phyloP scores from a whole-genome alignment of 2,797 vertebrate genomes.

The Hirundo rustica region DNA sequence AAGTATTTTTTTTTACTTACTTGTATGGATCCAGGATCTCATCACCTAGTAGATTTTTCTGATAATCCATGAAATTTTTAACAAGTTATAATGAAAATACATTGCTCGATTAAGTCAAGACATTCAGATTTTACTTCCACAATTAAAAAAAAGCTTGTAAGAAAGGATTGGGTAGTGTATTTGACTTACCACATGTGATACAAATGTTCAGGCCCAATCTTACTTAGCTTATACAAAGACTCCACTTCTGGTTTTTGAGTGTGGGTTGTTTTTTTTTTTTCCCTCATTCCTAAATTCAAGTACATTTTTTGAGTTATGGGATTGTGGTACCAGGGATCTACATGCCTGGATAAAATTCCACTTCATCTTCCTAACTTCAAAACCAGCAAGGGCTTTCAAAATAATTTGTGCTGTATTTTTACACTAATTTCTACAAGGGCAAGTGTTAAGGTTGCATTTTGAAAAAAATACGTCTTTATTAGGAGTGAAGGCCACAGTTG shows the following conservation, averaged over 20 bases:
- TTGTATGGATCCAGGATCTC: background rate
- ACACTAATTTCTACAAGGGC: background rate
- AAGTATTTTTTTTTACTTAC: background rate
- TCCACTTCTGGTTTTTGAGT: background rate
- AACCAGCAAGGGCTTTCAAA: background rate
- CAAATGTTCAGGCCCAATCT: background rate
- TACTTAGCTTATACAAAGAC: background rate
- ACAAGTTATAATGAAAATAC: background rate
- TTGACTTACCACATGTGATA: background rate
- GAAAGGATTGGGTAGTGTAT: background rate
- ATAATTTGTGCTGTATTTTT: background rate
- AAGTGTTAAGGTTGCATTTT: background rate
- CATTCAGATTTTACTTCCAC: background rate
- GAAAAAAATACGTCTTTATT: background rate
- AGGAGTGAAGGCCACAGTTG: constrained; percentile 28
- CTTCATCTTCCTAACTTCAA: background rate
- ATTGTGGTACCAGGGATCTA: background rate
- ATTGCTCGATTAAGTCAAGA: background rate
- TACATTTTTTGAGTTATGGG: background rate
- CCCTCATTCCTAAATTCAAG: background rate
- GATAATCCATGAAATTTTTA: background rate
- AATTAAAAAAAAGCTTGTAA: background rate
- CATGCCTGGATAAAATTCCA: background rate
- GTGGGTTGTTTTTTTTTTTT: background rate
- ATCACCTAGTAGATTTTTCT: background rate